Percentiles rank a stretch among this genome's conserved stretches.
These are phyloP conservation scores for Ferrisia virgata DNA, from an alignment of 2,888 invertebrate genomes.

Conservation along the genomic window DNA sequence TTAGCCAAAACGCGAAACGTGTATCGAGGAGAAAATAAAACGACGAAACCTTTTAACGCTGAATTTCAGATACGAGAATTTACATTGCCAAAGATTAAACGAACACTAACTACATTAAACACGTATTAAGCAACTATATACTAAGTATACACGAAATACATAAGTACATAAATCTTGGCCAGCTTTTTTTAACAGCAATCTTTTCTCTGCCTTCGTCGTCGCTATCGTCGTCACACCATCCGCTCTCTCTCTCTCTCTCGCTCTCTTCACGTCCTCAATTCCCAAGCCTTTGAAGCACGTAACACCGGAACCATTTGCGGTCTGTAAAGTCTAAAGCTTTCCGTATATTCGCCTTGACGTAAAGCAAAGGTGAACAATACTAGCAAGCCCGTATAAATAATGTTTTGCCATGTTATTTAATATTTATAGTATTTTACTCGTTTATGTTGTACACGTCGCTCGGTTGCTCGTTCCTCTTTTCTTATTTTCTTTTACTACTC, in stretches of 20 bases:
- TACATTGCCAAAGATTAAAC: slow-evolving; percentile 1
- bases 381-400: slow-evolving; percentile 8
- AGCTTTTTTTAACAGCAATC: background rate
- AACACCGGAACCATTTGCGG: background rate
- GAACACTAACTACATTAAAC: slow-evolving; percentile 19
- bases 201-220: background rate
- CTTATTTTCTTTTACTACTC: no score
- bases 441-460: slow-evolving; percentile 18
- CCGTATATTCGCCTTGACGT: background rate
- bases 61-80: slow-evolving; percentile 16
- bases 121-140: no score
- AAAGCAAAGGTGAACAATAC: slow-evolving; percentile 22
- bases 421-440: slow-evolving; percentile 19
- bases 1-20: no score
- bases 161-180: slow-evolving; percentile 6
- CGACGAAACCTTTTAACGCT: background rate
- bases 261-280: no score
- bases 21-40: background rate
- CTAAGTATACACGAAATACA: background rate
- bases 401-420: slow-evolving; percentile 26
- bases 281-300: background rate
- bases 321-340: slow-evolving; percentile 20
- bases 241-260: background rate
- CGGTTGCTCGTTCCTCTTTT: background rate
- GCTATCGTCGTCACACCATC: background rate